These are phyloP conservation scores for Poecilia wingei DNA, from an alignment of 2,797 vertebrate species.

Conservation along the genomic window DNA sequence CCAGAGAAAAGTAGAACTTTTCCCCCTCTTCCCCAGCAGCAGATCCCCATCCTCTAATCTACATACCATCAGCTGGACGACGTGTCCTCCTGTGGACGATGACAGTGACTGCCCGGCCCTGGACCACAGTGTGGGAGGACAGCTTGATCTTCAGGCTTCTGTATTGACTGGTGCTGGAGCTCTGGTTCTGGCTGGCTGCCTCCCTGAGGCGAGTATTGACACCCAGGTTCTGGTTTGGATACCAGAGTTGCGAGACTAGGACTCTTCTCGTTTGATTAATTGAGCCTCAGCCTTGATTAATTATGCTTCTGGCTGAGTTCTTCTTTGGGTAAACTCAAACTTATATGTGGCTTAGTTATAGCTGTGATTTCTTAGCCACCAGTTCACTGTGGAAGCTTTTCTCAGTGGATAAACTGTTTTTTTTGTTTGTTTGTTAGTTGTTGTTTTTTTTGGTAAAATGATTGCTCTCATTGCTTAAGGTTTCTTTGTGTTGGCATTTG, in stretches of 20 bases:
- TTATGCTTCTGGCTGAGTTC: constrained; percentile 66
- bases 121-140: constrained; percentile 70
- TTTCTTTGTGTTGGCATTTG: not conserved
- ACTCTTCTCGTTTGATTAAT: constrained; percentile 77
- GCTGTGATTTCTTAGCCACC: constrained; percentile 15
- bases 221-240: constrained; percentile 75
- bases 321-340: constrained; percentile 57
- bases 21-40: constrained; percentile 1
- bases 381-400: not conserved
- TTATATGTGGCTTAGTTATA: constrained; percentile 37
- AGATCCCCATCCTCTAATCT: not conserved
- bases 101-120: constrained; percentile 42
- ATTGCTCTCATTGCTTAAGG: not conserved
- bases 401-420: not conserved
- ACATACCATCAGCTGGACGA: not conserved
- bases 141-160: constrained; percentile 65
- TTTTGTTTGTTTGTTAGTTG: not conserved
- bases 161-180: constrained; percentile 78
- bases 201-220: constrained; percentile 80
- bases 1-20: not conserved
- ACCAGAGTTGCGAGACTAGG: constrained; percentile 63
- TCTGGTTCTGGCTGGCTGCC: constrained; percentile 78
- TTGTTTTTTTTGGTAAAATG: not conserved
- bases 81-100: constrained; percentile 35
- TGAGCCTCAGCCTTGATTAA: constrained; percentile 77